Evolutionary conservation across 2,113 vertebrate species (phyloP), one percentile per base, ranked within the genome.

Genomic region (Galbula dea): DNA sequence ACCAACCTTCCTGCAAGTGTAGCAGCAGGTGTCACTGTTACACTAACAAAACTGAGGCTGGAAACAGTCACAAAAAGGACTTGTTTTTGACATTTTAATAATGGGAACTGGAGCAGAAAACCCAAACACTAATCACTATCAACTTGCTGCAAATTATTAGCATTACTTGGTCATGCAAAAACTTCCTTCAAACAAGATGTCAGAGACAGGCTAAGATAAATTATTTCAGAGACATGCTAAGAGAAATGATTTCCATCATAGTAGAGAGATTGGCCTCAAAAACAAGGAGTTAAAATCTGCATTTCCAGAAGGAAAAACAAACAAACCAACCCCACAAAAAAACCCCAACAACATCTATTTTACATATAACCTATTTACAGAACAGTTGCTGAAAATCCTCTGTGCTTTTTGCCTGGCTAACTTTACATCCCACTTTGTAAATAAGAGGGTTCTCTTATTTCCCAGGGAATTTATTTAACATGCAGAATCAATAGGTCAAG

Each of bases 21-120:
- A 92, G 95, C 95, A 95, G 94, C 95, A 95, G 89, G 89, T 95
- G 95, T 95, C 95, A 95, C 85, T 94, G 61, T 94, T 95, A 71
- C 89, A 80, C 77, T 83, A 17, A 73, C 34, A 77, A 74, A 93
- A 76, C n/a, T 7, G 37, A 92, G 75, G 39, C 61, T 91, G 24
- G 32, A 88, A 77, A 85, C 3, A 19, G 52, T 57, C 68, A 92
- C 63, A 80, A 76, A 84, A 95, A 77, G 29, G 63, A 43, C 39
- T 92, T 79, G 75, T 3, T 95, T 95, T 88, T 93, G 79, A 86
- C 30, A 68, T 91, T 91, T 93, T 71, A 67, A 34, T 52, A 63
- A 37, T 3, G n/a, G 54, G 57, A 91, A 89, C 48, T 88, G 68
- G 61, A 91, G 72, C 80, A 89, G 48, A 88, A 86, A 86, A 54